Conservation (phyloP, 2,888 invertebrate genomes). For the Dyspetes luteomarginatus region DNA sequence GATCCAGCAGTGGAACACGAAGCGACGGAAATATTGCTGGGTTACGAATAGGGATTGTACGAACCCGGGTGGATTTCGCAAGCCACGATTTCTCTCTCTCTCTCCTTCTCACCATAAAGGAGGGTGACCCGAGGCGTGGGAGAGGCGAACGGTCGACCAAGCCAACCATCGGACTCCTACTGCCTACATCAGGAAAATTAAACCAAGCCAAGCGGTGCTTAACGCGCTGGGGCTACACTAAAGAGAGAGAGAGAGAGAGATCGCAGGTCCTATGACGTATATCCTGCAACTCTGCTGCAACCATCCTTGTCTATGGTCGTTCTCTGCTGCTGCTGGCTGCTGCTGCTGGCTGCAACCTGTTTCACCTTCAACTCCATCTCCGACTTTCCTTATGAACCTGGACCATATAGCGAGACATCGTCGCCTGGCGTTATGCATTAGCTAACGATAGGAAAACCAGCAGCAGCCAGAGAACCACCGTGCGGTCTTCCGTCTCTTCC, state of each 20-base stretch:
- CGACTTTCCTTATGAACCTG: conserved; percentile 59
- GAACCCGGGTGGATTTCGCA: conserved; percentile 64
- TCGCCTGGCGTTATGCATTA: conserved; percentile 30
- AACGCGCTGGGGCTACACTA: conserved; percentile 80
- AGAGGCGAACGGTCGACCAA: conserved; percentile 72
- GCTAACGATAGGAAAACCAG: conserved; percentile 10
- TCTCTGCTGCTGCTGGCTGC: conserved; percentile 29
- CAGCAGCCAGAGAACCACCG: conserved; percentile 53
- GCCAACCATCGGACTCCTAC: conserved; percentile 76
- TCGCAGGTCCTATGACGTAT: conserved; percentile 1
- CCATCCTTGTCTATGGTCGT: conserved; percentile 52
- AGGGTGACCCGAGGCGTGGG: conserved; percentile 75
- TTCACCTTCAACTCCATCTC: conserved; percentile 58
- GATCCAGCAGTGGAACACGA: conserved; percentile 44
- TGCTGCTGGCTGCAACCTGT: conserved; percentile 48
- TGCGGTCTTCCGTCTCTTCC: conserved; percentile 59
- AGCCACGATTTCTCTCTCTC: conserved; percentile 30
- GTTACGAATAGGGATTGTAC: conserved; percentile 71
- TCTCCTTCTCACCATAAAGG: conserved; percentile 50
- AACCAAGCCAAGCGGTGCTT: conserved; percentile 83
- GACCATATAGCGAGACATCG: conserved; percentile 55
- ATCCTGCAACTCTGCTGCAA: conserved; percentile 69
- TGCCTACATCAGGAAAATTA: conserved; percentile 83
- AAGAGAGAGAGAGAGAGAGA: conserved; percentile 11
- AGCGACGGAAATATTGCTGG: conserved; percentile 60